Evolutionary conservation across 2,113 vertebrate species (phyloP).

Genomic region (Otus sunia): DNA sequence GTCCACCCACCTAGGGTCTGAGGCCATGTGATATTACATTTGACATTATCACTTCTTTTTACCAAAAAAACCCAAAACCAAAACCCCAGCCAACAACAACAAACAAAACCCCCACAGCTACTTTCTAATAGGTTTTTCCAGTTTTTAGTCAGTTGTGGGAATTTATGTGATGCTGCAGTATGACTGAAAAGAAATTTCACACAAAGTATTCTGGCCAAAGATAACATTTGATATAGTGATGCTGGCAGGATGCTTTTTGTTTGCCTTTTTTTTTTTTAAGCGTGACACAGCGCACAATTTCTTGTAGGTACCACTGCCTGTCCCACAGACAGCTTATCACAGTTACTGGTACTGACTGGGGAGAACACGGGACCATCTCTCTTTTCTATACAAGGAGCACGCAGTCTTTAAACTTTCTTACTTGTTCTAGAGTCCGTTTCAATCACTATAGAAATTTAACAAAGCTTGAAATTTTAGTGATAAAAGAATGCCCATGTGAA

Average conservation of each 20-base stretch:
- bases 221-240: accelerated
- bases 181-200: neutral
- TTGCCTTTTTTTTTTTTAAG: neutral
- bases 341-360: neutral
- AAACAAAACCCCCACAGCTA: too few relatives aligned
- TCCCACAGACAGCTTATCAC: neutral
- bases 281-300: neutral
- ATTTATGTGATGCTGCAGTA: neutral
- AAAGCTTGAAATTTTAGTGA: neutral
- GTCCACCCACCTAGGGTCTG: accelerated
- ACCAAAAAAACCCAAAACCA: neutral
- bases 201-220: neutral
- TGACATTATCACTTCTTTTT: neutral
- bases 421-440: neutral
- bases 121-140: neutral
- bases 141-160: neutral
- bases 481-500: neutral
- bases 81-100: neutral
- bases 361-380: neutral
- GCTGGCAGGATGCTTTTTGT: neutral
- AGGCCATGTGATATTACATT: neutral
- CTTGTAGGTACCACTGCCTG: neutral
- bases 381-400: accelerated
- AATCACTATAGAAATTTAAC: neutral
- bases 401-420: neutral